These are phyloP conservation scores for Buphagus erythrorhynchus DNA, from an alignment of 2,797 vertebrate genomes.

Conservation along the genomic window DNA sequence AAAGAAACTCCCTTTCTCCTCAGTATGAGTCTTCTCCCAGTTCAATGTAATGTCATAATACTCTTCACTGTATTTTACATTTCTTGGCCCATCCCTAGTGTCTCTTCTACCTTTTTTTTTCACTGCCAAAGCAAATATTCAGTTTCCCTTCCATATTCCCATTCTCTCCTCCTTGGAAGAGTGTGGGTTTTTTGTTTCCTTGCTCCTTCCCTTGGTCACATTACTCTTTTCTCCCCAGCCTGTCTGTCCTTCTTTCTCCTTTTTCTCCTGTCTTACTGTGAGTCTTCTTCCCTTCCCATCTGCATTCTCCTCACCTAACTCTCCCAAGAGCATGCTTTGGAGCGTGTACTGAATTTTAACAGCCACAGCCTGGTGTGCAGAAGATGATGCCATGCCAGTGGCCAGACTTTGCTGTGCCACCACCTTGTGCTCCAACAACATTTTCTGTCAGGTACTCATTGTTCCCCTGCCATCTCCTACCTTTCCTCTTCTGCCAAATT, in stretches of 20 bases:
- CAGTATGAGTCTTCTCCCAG: not conserved
- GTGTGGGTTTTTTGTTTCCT: not conserved
- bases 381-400: not conserved
- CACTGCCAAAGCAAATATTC: not conserved
- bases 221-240: not conserved
- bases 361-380: not conserved
- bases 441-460: not conserved
- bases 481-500: not conserved
- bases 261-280: not conserved
- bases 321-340: not conserved
- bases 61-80: not conserved
- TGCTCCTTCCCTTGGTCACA: not conserved
- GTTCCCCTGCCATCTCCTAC: not conserved
- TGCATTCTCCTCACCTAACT: not conserved
- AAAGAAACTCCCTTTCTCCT: not conserved
- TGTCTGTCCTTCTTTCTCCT: not conserved
- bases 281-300: not conserved
- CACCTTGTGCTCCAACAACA: accelerated
- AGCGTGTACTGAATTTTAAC: not conserved
- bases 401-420: not conserved
- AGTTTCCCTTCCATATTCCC: not conserved
- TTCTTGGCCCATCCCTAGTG: not conserved
- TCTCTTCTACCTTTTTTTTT: not conserved
- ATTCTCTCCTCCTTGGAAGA: not conserved
- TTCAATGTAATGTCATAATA: not conserved